Base-by-base conservation (phyloP, 1,140 invertebrate genomes). In the Tribolium castaneum region DNA sequence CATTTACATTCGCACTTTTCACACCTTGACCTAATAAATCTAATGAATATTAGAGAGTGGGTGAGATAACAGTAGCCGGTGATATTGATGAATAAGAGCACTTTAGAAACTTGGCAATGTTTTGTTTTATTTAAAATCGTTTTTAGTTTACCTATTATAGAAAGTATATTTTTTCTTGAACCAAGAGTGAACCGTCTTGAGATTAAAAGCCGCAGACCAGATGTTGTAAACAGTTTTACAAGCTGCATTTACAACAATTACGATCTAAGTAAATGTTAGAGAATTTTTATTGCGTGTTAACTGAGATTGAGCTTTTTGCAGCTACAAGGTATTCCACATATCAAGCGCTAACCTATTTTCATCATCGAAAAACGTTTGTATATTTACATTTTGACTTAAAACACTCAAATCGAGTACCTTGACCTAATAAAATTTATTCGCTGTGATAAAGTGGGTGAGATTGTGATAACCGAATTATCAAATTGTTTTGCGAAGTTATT, bases 11-110 rank as follows among this genome's bases (percentile, higher is more conserved):
- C 6, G 54, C 54, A 59, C 6, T 54, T 54, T 50, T 54, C 6
- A 66, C 30, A 66, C 59, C 59, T 66, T 66, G 59, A 66, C 59
- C 25, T 35, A 66, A 66, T 66, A 66, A 66, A 35, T 35, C 9
- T 66, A 66, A 66, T 35, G 25, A 66, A 66, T 66, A 66, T 66
- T 22, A 66, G 25, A 35, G 59, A 66, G 59, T 66, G 59, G 59
- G 25, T 35, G 59, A 10, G 59, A 66, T 34, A 66, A 66, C 14
- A 66, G 51, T 30, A 59, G 16, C 30, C 16, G 16, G 22, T 25
- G 22, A 25, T 59, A 59, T 59, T 59, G 16, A 59, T 35, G 13
- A 25, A 66, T 66, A 66, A 66, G 34, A 35, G 10, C 59, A 66
- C 10, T 66, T 34, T 35, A 66, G n/a, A 66, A 35, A 66, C 30